Evolutionary conservation across 2,888 invertebrate species (phyloP).

Genomic region (Cotesia congregata): DNA sequence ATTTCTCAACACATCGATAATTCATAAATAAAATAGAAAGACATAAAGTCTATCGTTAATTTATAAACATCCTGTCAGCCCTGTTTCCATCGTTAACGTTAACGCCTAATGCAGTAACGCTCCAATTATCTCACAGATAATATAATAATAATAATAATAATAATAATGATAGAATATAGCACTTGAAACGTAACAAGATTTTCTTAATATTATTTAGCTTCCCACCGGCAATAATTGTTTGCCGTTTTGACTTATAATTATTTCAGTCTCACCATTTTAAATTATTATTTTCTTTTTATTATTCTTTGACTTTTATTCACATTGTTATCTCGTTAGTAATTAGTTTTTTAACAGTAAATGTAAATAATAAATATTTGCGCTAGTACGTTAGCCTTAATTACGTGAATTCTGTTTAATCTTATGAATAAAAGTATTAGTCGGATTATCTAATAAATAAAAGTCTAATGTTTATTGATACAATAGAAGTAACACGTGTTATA

Average conservation of each 20-base stretch:
- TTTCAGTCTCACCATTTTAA: not conserved
- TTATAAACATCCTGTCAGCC: not conserved
- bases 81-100: not conserved
- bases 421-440: too few species aligned
- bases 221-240: not conserved
- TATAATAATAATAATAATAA: not conserved
- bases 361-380: not conserved
- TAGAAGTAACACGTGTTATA: too few species aligned
- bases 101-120: not conserved
- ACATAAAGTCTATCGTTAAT: not conserved
- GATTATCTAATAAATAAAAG: too few species aligned
- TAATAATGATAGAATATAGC: too few species aligned
- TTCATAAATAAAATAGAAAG: not conserved
- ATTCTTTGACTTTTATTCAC: not conserved
- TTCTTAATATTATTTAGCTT: not conserved
- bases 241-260: not conserved
- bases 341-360: not conserved
- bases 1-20: not conserved
- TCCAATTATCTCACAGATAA: constrained; percentile 1
- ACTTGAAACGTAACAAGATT: not conserved
- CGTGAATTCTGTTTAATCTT: not conserved
- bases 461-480: too few species aligned
- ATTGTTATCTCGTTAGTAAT: not conserved
- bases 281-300: not conserved
- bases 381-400: not conserved